Base-by-base conservation (phyloP, 2,888 invertebrate genomes). In the Adelognathus sp. region DNA sequence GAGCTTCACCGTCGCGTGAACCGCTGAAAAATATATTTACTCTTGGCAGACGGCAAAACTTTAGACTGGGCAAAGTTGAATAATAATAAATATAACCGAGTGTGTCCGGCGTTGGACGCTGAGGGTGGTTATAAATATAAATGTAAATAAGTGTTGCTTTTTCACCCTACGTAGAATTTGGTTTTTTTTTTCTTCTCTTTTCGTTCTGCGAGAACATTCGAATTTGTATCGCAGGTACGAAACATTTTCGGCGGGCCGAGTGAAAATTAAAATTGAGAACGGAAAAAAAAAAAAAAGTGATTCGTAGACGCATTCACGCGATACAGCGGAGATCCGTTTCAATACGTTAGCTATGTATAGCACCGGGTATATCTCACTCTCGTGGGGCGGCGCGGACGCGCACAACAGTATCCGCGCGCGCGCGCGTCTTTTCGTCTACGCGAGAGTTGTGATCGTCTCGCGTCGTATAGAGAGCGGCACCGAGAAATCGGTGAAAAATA, bases 21-120 rank as follows among this genome's bases (percentile, higher is more conserved):
- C 70, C 78, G 81, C 74, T n/a, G 78, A 88, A 88, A 88, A 88
- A 88, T 86, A 86, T n/a, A n/a, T n/a, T n/a, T n/a, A n/a, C 84
- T 85, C 86, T 88, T 87, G 88, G 88, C 88, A 88, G 86, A 83
- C 83, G 83, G 87, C 87, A n/a, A n/a, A 83, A 86, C 86, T 84
- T 85, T 86, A 88, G 86, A 88, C 86, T 58, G n/a, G 73, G 73
- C 73, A 41, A 78, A 41, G 78, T 74, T 74, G 63, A 69, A 78
- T 79, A 74, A 66, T 74, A 74, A 79, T 74, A 74, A 79, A 74
- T 74, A 74, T 74, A 78, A 70, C 60, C 70, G 16, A 74, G n/a
- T n/a, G 78, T 71, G 74, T 74, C 74, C 78, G 74, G 77, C 72
- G 73, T 63, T 63, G 39, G 73, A 54, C 54, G 69, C 64, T 60